Percentiles rank a stretch among this genome's conserved stretches.
Evolutionary conservation across 2,797 vertebrate species (phyloP).

Genomic region (Sternarchorhynchus goeldii): DNA sequence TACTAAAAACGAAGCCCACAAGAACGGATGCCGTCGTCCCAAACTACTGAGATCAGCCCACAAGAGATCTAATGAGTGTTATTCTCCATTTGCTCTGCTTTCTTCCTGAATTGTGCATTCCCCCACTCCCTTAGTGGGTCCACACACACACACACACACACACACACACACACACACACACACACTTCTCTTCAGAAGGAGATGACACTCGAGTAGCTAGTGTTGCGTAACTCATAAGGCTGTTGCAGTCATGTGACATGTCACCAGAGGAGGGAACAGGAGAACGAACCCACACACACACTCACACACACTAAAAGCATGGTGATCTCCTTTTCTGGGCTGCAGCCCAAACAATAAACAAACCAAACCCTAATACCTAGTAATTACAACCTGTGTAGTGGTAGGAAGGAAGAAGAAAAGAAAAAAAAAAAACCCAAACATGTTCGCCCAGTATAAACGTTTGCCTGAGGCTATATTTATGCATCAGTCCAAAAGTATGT

Average conservation of each 20-base stretch:
- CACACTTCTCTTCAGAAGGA: background rate
- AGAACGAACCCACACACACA: background rate
- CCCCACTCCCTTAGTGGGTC: background rate
- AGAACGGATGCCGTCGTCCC: too few species aligned
- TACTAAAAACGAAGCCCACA: too few species aligned
- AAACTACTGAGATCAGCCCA: too few species aligned
- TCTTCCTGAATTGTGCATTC: too few species aligned
- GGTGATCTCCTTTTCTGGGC: background rate
- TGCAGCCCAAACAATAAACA: background rate
- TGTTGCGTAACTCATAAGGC: constrained; percentile 35
- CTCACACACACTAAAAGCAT: background rate
- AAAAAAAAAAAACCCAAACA: too few species aligned
- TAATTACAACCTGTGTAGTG: constrained; percentile 15
- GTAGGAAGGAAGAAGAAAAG: background rate
- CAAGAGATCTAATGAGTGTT: too few species aligned
- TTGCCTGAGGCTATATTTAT: too few species aligned
- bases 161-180: background rate
- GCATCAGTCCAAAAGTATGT: too few species aligned
- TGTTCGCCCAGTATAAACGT: too few species aligned
- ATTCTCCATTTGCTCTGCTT: background rate
- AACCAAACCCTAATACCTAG: background rate
- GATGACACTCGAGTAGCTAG: background rate
- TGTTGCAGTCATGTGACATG: constrained; percentile 36
- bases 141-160: background rate
- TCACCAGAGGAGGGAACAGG: constrained; percentile 9